Percentiles rank a stretch among this genome's conserved stretches.
These are phyloP conservation scores for Phyllotreta striolata DNA, from an alignment of 2,888 invertebrate species.

Conservation along the genomic window DNA sequence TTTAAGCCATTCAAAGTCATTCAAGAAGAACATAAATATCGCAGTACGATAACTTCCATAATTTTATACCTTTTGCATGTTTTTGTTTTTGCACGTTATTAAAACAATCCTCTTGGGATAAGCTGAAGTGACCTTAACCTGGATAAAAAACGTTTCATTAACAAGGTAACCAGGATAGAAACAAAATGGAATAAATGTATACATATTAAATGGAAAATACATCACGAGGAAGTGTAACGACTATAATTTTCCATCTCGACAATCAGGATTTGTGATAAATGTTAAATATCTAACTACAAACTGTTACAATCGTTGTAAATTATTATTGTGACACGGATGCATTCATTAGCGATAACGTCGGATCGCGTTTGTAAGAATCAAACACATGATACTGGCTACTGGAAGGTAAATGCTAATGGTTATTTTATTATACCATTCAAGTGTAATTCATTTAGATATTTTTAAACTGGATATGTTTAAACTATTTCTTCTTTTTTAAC, in stretches of 20 bases:
- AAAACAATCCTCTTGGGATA: too few relatives aligned
- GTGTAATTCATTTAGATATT: too few relatives aligned
- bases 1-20: neutral
- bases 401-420: neutral
- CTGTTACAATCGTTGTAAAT: constrained; percentile 21
- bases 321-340: constrained; percentile 27
- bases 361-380: constrained; percentile 13
- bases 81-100: too few relatives aligned
- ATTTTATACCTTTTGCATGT: too few relatives aligned
- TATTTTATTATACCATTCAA: neutral
- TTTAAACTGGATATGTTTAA: too few relatives aligned
- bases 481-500: too few relatives aligned
- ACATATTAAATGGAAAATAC: constrained; percentile 2
- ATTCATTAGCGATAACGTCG: constrained; percentile 17
- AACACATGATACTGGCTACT: constrained; percentile 17
- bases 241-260: constrained; percentile 20
- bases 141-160: constrained; percentile 4
- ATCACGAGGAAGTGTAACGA: constrained; percentile 27
- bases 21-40: constrained; percentile 10
- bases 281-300: constrained; percentile 10
- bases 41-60: too few relatives aligned
- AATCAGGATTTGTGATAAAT: constrained; percentile 22
- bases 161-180: constrained; percentile 13
- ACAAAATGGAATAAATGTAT: neutral
- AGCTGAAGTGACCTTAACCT: constrained; percentile 9